Evolutionary conservation across 2,113 vertebrate species (phyloP), one percentile per base, ranked within the genome.

Genomic region (Petromus typicus): DNA sequence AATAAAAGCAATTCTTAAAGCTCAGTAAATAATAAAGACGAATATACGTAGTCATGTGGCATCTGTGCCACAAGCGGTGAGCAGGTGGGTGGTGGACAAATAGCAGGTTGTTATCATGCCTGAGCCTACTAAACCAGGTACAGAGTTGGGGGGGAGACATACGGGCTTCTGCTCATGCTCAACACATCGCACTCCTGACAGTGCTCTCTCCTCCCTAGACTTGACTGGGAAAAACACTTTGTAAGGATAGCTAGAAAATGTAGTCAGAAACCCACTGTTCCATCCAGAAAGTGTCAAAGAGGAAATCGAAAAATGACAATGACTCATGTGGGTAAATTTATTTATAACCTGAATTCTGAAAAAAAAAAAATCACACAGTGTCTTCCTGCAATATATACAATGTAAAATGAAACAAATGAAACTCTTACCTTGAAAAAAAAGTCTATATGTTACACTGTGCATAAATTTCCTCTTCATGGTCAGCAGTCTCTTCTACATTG

Each of bases 401-500:
- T 48, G 82, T 86, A 43, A 86, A 71, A 64, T n/a, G 66, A 82
- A 78, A 3, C 12, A 86, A 71, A 64, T n/a, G 66, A 82, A 78
- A 3, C 12, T 5, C 34, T 88, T 32, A 34, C 2, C 5, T 75
- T 12, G 7, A 79, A 48, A 76, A 14, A 51, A 48, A 3, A 2
- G 1, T 75, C 23, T 34, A 1, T 45, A 2, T 30, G 40, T 54
- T 81, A 2, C 12, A 54, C 14, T 40, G 17, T 10, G 10, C 9
- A 40, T 9, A n/a, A 3, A 43, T 86, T 69, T 81, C 8, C 10
- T 5, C 34, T 45, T 51, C 5, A 78, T 43, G 17, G 32, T 83
- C 16, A 75, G 12, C 30, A 5, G n/a, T 57, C 2, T 40, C 3
- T 37, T 0, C 12, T 69, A 63, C 0, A 48, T 1, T 17, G 3